Percentiles rank a stretch among this genome's conserved stretches.
phyloP scores from a whole-genome alignment of 2,888 invertebrate genomes.

The Diarsia rubi region DNA sequence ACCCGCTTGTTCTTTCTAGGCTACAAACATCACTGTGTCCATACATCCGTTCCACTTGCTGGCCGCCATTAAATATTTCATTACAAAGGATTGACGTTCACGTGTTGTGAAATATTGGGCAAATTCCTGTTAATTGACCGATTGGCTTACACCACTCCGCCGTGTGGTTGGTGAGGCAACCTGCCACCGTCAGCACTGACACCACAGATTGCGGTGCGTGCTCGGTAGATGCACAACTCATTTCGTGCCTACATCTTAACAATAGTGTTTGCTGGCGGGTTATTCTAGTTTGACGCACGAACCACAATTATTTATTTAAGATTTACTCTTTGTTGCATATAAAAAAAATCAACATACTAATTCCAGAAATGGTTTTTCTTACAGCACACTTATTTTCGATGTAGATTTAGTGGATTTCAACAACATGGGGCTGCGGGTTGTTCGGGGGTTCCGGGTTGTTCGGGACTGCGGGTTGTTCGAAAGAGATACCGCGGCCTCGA shows the following conservation, averaged over 20 bases:
- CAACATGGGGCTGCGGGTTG: too few relatives aligned
- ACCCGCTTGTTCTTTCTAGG: slow-evolving; percentile 28
- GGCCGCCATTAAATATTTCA: slow-evolving; percentile 56
- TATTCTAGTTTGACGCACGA: slow-evolving; percentile 20
- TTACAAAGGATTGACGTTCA: slow-evolving; percentile 64
- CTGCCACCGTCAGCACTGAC: slow-evolving; percentile 7
- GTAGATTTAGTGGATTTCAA: neutral
- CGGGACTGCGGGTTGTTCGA: too few relatives aligned
- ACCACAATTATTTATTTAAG: slow-evolving; percentile 4
- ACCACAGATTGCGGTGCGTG: slow-evolving; percentile 46
- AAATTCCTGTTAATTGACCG: slow-evolving; percentile 68
- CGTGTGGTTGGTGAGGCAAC: slow-evolving; percentile 55
- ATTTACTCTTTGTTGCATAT: neutral
- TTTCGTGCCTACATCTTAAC: slow-evolving; percentile 49
- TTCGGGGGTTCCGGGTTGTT: too few relatives aligned
- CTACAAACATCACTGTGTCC: slow-evolving; percentile 33
- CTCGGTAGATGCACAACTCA: slow-evolving; percentile 46
- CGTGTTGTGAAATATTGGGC: slow-evolving; percentile 63
- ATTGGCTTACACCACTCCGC: slow-evolving; percentile 64
- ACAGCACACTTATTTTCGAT: too few relatives aligned
- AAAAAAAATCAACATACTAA: too few relatives aligned
- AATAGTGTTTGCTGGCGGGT: slow-evolving; percentile 24
- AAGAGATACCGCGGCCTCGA: too few relatives aligned
- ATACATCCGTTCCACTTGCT: slow-evolving; percentile 65
- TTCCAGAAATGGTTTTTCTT: too few relatives aligned